phyloP scores from a whole-genome alignment of 2,888 invertebrate genomes.

The Agrotis exclamationis region DNA sequence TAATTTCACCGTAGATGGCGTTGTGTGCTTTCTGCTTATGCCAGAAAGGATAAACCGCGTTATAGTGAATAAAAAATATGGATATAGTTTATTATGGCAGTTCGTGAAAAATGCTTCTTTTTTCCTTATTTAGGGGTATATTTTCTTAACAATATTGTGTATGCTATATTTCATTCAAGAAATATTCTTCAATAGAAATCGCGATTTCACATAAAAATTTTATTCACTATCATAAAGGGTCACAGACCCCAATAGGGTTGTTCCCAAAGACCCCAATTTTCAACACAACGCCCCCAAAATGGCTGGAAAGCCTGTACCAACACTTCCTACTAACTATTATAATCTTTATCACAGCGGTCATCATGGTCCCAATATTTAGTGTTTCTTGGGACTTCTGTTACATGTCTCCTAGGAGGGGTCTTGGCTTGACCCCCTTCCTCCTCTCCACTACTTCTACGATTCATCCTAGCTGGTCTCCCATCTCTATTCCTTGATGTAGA shows the following conservation, averaged over 20 bases:
- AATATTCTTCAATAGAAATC: not conserved
- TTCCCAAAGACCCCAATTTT: not conserved
- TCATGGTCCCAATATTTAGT: slow-evolving; percentile 89
- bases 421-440: slow-evolving; percentile 64
- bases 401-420: slow-evolving; percentile 78
- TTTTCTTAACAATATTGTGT: not conserved
- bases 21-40: slow-evolving; percentile 4
- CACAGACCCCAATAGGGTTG: not conserved
- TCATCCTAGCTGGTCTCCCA: slow-evolving; percentile 65
- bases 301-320: slow-evolving; percentile 52
- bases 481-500: slow-evolving; percentile 71
- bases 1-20: slow-evolving; percentile 29
- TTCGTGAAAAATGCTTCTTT: not conserved
- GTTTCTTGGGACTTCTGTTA: slow-evolving; percentile 84
- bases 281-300: slow-evolving; percentile 37
- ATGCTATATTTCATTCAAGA: not conserved
- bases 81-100: not conserved
- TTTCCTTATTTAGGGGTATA: not conserved
- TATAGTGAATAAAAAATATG: slow-evolving; percentile 23
- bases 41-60: not conserved
- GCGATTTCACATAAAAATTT: not conserved
- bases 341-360: slow-evolving; percentile 87
- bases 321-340: slow-evolving; percentile 82
- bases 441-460: slow-evolving; percentile 79
- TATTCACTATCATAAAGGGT: slow-evolving; percentile 16